Evolutionary conservation across 2,797 vertebrate species (phyloP), one percentile per base, ranked within the genome.

Genomic region (Peromyscus aztecus): DNA sequence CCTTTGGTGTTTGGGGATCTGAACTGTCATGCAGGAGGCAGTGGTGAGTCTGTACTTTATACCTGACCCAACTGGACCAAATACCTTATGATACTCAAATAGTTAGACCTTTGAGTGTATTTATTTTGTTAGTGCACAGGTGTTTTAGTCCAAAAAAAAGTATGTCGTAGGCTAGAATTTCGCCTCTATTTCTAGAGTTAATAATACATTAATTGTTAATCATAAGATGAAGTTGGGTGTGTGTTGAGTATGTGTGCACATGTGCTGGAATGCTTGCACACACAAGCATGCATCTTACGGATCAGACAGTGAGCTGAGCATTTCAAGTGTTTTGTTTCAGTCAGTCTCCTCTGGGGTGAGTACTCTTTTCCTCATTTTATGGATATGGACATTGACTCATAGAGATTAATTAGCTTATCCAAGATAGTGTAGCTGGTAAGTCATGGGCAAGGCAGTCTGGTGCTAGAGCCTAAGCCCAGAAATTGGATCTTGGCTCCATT

Each of bases 311-410:
- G 49, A 76, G 31, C n/a, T 71, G 49, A 92, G 24, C 27, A 1
- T 88, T 87, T 94, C 73, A 57, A 9, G 21, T 24, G 65, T 75
- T 77, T 90, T 84, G 23, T 77, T 94, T 91, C 11, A 34, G 77
- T 89, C 76, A 67, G 0, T 71, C 80, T 7, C 10, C 46, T 90
- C 59, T 27, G 1, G 73, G 31, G 4, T 78, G 65, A 21, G 17
- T 27, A 23, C 49, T 84, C 0, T 85, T 76, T 76, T 55, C 52
- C 34, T 61, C 37, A 2, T 80, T 67, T 75, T 83, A 65, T 86
- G 80, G 37, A 81, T 95, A 63, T 87, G 40, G 65, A 76, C 24
- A 57, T 11, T 57, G 37, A 71, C 67, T 57, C 61, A 40, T n/a
- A 63, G 55, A 84, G 43, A 6, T 73, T 90, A 59, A 49, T 37